Percentiles rank a stretch among this genome's conserved stretches.
These are phyloP conservation scores for Cyphomyrus plagiostoma DNA, from an alignment of 2,113 vertebrate species.

Conservation along the genomic window DNA sequence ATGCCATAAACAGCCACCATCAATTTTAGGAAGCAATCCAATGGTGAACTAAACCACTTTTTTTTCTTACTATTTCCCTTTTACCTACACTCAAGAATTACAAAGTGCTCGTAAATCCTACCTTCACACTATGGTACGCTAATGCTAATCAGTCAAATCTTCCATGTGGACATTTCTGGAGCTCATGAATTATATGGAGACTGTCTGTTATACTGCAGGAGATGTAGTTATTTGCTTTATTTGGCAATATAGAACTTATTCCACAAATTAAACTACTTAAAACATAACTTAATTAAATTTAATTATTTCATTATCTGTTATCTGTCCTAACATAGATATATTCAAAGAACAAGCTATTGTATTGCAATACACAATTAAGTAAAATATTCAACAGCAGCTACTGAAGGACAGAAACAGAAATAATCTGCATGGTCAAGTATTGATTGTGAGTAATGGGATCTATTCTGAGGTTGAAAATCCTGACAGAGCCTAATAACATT, in stretches of 20 bases:
- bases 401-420: not conserved
- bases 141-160: not conserved
- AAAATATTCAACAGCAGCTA: not conserved
- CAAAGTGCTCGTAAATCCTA: not conserved
- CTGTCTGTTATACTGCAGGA: not conserved
- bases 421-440: not conserved
- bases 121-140: not conserved
- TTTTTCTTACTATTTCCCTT: not conserved
- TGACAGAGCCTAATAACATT: not conserved
- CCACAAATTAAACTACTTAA: not conserved
- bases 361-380: not conserved
- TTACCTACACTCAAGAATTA: not conserved
- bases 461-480: not conserved
- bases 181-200: not conserved
- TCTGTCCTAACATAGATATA: not conserved
- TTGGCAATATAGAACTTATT: not conserved
- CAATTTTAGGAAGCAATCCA: slow-evolving; percentile 2
- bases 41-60: not conserved
- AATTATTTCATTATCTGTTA: not conserved
- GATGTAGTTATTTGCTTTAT: not conserved
- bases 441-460: not conserved
- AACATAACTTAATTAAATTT: not conserved
- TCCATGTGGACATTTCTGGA: not conserved
- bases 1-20: not conserved
- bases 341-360: not conserved